Conservation (phyloP, 2,888 invertebrate species). For the Schizaphis graminum region DNA sequence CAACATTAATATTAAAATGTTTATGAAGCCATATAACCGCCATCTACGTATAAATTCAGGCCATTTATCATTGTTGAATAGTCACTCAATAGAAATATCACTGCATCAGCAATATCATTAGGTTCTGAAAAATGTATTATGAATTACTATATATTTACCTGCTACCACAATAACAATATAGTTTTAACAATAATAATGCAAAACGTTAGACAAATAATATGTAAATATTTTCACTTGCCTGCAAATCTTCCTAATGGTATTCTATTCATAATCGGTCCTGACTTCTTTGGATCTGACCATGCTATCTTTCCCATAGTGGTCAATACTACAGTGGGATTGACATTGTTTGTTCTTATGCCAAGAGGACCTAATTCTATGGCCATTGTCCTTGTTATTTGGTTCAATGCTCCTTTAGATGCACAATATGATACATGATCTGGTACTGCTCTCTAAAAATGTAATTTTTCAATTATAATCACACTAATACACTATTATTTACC, state of each 20-base stretch:
- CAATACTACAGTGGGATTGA: conserved; percentile 94
- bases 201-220: not conserved
- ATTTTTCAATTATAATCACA: not conserved
- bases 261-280: conserved; percentile 79
- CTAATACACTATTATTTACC: not conserved
- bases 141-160: not conserved
- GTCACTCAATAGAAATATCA: conserved; percentile 84
- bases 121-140: conserved; percentile 77
- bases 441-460: conserved; percentile 75
- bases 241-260: conserved; percentile 85
- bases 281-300: conserved; percentile 86
- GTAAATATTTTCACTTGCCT: conserved; percentile 74
- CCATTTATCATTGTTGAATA: conserved; percentile 87
- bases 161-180: not conserved
- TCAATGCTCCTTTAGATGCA: conserved; percentile 90
- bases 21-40: conserved; percentile 74
- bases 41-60: conserved; percentile 84
- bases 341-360: conserved; percentile 89
- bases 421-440: conserved; percentile 85
- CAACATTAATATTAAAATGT: not conserved
- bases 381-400: conserved; percentile 85
- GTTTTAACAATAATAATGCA: not conserved
- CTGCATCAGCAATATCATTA: conserved; percentile 83
- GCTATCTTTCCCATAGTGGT: conserved; percentile 89
- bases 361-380: conserved; percentile 88